Evolutionary conservation across 2,888 invertebrate genomes (phyloP).

Genomic region (Phengaris alcon): DNA sequence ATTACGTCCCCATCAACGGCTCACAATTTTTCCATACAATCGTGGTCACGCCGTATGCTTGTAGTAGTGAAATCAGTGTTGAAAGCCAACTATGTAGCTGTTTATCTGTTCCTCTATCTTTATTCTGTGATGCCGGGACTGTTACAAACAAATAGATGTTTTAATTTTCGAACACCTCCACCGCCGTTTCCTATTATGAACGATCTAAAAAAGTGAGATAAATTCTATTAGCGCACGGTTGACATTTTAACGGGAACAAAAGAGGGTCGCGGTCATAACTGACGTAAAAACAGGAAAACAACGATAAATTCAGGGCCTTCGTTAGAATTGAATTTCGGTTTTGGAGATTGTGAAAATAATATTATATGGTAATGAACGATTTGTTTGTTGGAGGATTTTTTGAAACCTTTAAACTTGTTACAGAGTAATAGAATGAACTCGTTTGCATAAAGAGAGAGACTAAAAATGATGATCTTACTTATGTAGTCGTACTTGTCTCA

Average conservation of each 20-base stretch:
- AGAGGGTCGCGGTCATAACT: conserved; percentile 26
- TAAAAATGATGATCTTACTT: background rate
- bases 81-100: too few species aligned
- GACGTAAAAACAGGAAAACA: conserved; percentile 28
- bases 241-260: conserved; percentile 27
- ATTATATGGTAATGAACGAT: conserved; percentile 7
- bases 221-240: conserved; percentile 11
- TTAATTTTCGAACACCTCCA: conserved; percentile 15
- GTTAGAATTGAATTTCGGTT: conserved; percentile 24
- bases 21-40: too few species aligned
- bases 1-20: too few species aligned
- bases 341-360: conserved; percentile 13
- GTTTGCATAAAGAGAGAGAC: background rate
- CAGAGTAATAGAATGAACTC: background rate
- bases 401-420: background rate
- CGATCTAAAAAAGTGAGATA: conserved; percentile 23
- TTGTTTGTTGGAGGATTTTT: background rate
- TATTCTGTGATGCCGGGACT: too few species aligned
- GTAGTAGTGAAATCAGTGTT: too few species aligned
- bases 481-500: too few species aligned
- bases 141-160: background rate
- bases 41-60: too few species aligned
- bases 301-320: conserved; percentile 26
- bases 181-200: conserved; percentile 14
- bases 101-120: too few species aligned